Percentiles rank a stretch among this genome's conserved stretches.
Evolutionary conservation across 2,888 invertebrate genomes (phyloP).

Genomic region (Meteorus colon): DNA sequence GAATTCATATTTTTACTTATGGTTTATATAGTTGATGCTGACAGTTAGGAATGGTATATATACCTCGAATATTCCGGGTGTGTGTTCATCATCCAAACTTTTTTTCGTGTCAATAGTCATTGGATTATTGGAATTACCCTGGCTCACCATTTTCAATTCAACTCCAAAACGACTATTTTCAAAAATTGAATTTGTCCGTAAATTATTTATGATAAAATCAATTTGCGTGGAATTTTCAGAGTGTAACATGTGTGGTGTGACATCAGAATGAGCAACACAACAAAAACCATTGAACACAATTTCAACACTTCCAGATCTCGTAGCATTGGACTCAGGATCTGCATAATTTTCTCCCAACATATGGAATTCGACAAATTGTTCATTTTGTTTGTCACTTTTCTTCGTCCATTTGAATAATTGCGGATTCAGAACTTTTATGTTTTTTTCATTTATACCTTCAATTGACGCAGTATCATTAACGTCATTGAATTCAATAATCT

Average conservation of each 20-base stretch:
- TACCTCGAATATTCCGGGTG: slow-evolving; percentile 84
- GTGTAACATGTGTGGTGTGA: slow-evolving; percentile 80
- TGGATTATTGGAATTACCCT: slow-evolving; percentile 70
- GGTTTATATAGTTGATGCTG: neutral
- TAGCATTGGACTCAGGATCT: slow-evolving; percentile 61
- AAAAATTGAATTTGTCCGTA: slow-evolving; percentile 74
- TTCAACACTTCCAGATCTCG: slow-evolving; percentile 65
- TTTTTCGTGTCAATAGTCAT: slow-evolving; percentile 74
- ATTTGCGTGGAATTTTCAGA: slow-evolving; percentile 80
- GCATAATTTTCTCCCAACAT: slow-evolving; percentile 62
- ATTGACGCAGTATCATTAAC: slow-evolving; percentile 74
- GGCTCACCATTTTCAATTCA: slow-evolving; percentile 76
- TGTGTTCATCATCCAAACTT: slow-evolving; percentile 82
- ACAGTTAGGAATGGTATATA: slow-evolving; percentile 27
- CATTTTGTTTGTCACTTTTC: slow-evolving; percentile 67
- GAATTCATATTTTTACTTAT: neutral
- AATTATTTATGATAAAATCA: slow-evolving; percentile 77
- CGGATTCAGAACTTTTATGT: slow-evolving; percentile 68
- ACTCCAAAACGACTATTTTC: slow-evolving; percentile 78
- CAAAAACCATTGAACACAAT: slow-evolving; percentile 72
- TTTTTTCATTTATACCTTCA: slow-evolving; percentile 61
- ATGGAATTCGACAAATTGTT: slow-evolving; percentile 69
- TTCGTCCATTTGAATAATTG: slow-evolving; percentile 71
- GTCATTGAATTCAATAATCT: slow-evolving; percentile 79
- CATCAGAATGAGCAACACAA: slow-evolving; percentile 72